Evolutionary conservation across 2,888 invertebrate species (phyloP).

Genomic region (Caenorhabditis sp.): DNA sequence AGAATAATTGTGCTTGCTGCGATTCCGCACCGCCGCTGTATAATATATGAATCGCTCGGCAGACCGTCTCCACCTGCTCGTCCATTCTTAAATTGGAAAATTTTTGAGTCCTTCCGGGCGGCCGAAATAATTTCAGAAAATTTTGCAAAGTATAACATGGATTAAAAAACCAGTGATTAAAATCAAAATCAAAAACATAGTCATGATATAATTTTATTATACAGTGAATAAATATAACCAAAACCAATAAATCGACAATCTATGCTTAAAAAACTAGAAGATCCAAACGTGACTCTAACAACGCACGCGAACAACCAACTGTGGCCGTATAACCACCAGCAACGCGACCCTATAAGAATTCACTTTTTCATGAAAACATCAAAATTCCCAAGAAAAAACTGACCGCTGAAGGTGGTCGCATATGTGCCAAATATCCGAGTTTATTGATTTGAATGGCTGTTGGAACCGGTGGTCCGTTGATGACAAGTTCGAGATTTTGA

Average conservation of each 20-base stretch:
- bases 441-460: conserved; percentile 35
- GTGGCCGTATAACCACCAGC: conserved; percentile 65
- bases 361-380: neutral
- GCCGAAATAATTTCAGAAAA: too few species aligned
- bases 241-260: too few species aligned
- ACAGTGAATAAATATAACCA: too few species aligned
- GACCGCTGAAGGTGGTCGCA: conserved; percentile 34
- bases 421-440: conserved; percentile 45
- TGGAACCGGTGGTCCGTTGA: conserved; percentile 51
- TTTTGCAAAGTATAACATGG: too few species aligned
- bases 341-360: conserved; percentile 32
- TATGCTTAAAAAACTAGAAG: conserved; percentile 45
- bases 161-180: neutral
- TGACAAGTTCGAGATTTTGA: conserved; percentile 33
- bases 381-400: neutral
- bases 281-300: conserved; percentile 64
- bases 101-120: too few species aligned
- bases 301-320: conserved; percentile 59
- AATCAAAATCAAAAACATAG: neutral
- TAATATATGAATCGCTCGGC: conserved; percentile 33
- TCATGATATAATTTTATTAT: too few species aligned
- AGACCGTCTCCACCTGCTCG: conserved; percentile 17
- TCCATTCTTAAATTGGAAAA: conserved; percentile 25
- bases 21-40: conserved; percentile 23
- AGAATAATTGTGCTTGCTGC: conserved; percentile 23